phyloP scores from a whole-genome alignment of 2,888 invertebrate genomes.

The Luffia ferchaultella region DNA sequence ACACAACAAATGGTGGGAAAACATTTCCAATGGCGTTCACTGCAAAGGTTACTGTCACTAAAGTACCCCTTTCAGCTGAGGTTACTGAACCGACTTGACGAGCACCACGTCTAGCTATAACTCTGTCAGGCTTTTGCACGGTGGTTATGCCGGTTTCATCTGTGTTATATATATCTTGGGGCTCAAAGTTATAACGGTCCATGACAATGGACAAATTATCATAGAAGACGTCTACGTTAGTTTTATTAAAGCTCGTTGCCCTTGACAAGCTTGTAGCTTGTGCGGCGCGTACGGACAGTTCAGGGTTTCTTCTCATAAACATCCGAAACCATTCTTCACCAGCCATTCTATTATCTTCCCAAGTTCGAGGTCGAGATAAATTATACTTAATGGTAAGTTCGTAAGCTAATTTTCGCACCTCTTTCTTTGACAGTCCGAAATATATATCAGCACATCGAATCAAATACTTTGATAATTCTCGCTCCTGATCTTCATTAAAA shows the following conservation, averaged over 20 bases:
- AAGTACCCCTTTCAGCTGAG: background rate
- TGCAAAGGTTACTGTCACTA: background rate
- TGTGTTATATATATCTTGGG: background rate
- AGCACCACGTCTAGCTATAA: no score
- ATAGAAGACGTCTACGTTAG: background rate
- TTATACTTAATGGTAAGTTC: background rate
- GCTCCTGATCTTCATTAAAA: background rate
- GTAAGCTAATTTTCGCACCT: background rate
- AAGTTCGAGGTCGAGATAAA: background rate
- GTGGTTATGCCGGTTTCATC: background rate
- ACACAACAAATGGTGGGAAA: background rate
- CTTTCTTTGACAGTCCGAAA: background rate
- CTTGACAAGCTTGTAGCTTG: background rate
- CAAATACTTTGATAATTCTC: background rate
- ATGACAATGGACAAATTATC: background rate
- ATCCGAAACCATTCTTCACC: background rate
- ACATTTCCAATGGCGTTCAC: conserved; percentile 1
- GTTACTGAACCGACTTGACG: background rate
- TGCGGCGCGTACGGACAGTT: background rate
- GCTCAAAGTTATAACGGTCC: conserved; percentile 1
- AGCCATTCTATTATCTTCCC: background rate
- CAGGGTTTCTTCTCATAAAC: background rate
- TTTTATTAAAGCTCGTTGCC: conserved; percentile 1
- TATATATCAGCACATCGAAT: conserved; percentile 1
- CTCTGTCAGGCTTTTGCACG: background rate